Evolutionary conservation across 2,113 vertebrate genomes (phyloP), one percentile per base, ranked within the genome.

Genomic region (Ranitomeya imitator): DNA sequence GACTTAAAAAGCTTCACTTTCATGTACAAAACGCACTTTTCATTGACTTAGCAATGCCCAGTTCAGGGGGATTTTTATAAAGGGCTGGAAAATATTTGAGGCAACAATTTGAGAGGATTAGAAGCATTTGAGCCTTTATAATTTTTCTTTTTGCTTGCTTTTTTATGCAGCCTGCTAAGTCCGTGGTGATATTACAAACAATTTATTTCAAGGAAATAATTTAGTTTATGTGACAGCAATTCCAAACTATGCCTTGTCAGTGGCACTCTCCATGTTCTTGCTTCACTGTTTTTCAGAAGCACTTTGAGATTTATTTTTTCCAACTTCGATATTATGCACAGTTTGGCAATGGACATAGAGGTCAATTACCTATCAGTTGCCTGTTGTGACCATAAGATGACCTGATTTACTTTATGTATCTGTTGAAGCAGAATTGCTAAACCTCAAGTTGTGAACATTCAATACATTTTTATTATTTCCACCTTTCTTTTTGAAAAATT

Each of bases 91-190:
- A 55, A 37, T 85, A 74, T 76, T 85, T 73, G 54, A 9, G 45
- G 54, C 69, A 59, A 76, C 55, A 85, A 74, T 76, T 57, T 73
- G 18, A 85, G 59, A 85, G 83, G 67, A 76, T 85, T 73, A 74
- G 31, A 21, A 19, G 57, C 19, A 55, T 60, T 74, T 57, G 8
- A 52, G 23, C 23, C 2, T 85, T 74, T 85, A 59, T 69, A 54
- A 65, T 54, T 14, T 83, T 26, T 26, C 57, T 51, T n/a, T 21
- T 45, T 16, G 51, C 61, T 45, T 16, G 51, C 61, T 26, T 81
- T 63, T 67, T 51, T 11, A 54, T 85, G 57, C 73, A 55, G 45
- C 78, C 85, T 77, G 71, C 71, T 31, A 61, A 61, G 19, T 77
- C 57, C 21, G 21, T n/a, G 57, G 73, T 19, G 51, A 37, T 16